Conservation (phyloP, 2,888 invertebrate species). For the Meghimatium bilineatum region DNA sequence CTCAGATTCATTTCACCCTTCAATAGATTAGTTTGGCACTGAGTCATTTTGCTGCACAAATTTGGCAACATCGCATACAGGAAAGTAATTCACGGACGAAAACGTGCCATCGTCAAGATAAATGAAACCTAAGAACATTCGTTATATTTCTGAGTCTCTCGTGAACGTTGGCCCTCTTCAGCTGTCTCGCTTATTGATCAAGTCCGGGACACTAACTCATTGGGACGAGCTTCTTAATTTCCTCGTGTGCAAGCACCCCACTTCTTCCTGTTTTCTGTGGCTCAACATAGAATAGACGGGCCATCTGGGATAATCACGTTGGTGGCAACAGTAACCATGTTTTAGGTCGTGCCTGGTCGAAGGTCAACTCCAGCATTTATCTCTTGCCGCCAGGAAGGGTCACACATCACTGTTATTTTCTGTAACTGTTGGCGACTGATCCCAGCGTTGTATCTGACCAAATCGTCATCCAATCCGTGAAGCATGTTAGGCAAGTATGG, state of each 20-base stretch:
- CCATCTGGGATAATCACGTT: background rate
- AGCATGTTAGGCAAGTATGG: too few species aligned
- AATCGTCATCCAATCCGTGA: too few species aligned
- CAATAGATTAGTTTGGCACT: conserved; percentile 4
- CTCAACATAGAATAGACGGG: background rate
- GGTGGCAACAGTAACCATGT: background rate
- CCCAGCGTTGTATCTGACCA: too few species aligned
- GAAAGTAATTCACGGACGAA: background rate
- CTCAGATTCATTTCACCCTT: background rate
- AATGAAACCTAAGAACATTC: background rate
- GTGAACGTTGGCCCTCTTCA: background rate
- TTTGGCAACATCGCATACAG: background rate
- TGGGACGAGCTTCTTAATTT: conserved; percentile 15
- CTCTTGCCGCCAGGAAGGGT: background rate
- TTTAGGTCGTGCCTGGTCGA: too few species aligned
- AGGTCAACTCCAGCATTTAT: background rate
- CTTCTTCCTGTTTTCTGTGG: background rate
- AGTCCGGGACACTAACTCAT: conserved; percentile 14
- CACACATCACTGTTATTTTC: background rate
- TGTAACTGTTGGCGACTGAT: too few species aligned
- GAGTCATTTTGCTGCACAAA: background rate
- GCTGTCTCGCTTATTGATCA: conserved; percentile 35
- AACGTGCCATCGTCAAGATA: background rate
- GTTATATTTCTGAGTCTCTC: background rate
- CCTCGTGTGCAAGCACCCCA: conserved; percentile 17